A percentile compares a stretch with the other conserved stretches of the same genome.
Conservation (phyloP, 2,797 vertebrate genomes). For the Lepus townsendii region DNA sequence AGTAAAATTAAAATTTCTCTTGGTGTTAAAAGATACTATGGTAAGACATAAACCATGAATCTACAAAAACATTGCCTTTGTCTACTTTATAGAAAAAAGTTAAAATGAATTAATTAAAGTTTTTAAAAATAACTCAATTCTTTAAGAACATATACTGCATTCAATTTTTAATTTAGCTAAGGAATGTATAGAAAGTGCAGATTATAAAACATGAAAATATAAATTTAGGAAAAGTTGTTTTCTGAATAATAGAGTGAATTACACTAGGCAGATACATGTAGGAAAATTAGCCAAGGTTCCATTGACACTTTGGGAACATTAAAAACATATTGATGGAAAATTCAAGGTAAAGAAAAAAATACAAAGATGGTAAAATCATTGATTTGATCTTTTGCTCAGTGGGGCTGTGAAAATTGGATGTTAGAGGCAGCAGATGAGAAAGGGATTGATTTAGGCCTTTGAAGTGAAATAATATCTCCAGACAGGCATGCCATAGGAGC, state of each 20-base stretch:
- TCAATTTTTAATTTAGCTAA: background rate
- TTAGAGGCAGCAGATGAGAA: constrained; percentile 41
- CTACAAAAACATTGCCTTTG: background rate
- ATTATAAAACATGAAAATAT: background rate
- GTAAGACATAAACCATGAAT: background rate
- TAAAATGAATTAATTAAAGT: background rate
- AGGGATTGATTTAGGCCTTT: constrained; percentile 61
- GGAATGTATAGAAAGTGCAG: background rate
- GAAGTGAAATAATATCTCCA: background rate
- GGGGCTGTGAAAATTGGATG: constrained; percentile 57
- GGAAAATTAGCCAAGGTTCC: background rate
- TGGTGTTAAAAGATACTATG: background rate
- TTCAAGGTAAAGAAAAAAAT: background rate
- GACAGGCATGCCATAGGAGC: background rate
- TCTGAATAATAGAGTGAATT: background rate
- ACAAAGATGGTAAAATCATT: constrained; percentile 30
- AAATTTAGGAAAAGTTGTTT: background rate
- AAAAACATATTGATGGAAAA: background rate
- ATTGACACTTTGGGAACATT: background rate
- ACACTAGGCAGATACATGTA: background rate
- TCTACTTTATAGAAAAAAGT: background rate
- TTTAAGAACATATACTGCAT: background rate
- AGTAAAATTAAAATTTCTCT: constrained; percentile 30
- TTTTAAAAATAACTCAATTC: background rate
- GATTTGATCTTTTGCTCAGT: background rate